Base-by-base conservation (phyloP, 2,888 invertebrate genomes). In the Nomada flava region DNA sequence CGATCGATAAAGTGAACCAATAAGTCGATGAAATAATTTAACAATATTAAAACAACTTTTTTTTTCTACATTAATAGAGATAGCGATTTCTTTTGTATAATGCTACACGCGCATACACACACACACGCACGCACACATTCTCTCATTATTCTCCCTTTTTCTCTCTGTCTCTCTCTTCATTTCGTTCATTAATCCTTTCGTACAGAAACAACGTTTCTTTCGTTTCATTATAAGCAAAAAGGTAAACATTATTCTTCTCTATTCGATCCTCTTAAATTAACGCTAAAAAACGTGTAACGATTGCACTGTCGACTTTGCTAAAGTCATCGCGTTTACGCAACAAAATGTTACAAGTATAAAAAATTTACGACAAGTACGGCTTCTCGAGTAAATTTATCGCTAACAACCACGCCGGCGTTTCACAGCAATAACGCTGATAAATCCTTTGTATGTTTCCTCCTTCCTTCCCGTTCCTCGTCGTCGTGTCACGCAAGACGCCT, bases 261-360 rank as follows among this genome's bases (percentile, higher is more conserved):
- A 81, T 82, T 67, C 74, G 82, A 75, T 81, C 79, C 60, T 80
- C 78, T 76, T 72, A 82, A 86, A 84, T 79, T 64, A 81, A 83
- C 63, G 79, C 78, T 75, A 76, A 72, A 82, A 71, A 76, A 76
- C 76, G 60, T 77, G 76, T 79, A 77, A 83, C 69, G 80, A 85
- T 86, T 80, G 80, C 72, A 79, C 74, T 76, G 75, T 77, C 70
- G 76, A 70, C 72, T 72, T 83, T 74, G 76, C 74, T 68, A 86
- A 85, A 85, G 85, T 81, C 70, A 77, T 76, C 76, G 79, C 80
- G 71, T 83, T 79, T 81, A 78, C 83, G 85, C 79, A 83, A 87
- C 83, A 74, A 85, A 83, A 86, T 84, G 78, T 84, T 82, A 83
- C 77, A 79, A 71, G 79, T 86, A 85, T 79, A 87, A 87, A 86